Percentiles rank a stretch among this genome's conserved stretches.
These are phyloP conservation scores for Branchellion lobata DNA, from an alignment of 2,888 invertebrate genomes.

Conservation along the genomic window DNA sequence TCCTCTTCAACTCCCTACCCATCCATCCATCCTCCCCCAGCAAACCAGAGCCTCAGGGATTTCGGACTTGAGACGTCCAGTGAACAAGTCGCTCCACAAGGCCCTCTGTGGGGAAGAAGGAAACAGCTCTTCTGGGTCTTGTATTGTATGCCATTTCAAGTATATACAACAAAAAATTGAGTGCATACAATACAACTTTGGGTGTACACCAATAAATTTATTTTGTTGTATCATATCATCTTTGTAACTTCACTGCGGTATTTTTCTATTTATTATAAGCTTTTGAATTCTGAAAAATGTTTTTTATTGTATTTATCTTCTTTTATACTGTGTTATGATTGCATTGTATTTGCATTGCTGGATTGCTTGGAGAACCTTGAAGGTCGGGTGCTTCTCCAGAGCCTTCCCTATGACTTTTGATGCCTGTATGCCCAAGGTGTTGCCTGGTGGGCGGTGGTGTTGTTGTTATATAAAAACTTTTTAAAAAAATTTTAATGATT, in stretches of 20 bases:
- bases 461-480: too few relatives aligned
- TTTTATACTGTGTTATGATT: too few relatives aligned
- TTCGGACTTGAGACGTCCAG: slow-evolving; percentile 88
- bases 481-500: background rate
- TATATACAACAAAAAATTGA: too few relatives aligned
- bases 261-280: background rate
- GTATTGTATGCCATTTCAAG: too few relatives aligned
- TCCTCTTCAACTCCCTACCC: background rate
- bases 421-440: slow-evolving; percentile 86
- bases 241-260: background rate
- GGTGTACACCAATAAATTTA: background rate
- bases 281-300: too few relatives aligned
- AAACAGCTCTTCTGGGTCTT: background rate
- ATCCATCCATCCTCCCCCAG: slow-evolving; percentile 36
- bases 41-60: slow-evolving; percentile 85
- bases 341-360: too few relatives aligned
- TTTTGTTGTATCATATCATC: background rate
- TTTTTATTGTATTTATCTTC: too few relatives aligned
- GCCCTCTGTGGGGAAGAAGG: slow-evolving; percentile 70
- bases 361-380: too few relatives aligned
- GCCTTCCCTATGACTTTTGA: slow-evolving; percentile 81
- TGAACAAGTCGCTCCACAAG: slow-evolving; percentile 94
- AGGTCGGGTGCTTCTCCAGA: slow-evolving; percentile 70
- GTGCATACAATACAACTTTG: background rate
- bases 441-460: too few relatives aligned